Percentiles rank a stretch among this genome's conserved stretches.
Conservation (phyloP, 1,140 invertebrate species). For the Drosophila mojavensis region DNA sequence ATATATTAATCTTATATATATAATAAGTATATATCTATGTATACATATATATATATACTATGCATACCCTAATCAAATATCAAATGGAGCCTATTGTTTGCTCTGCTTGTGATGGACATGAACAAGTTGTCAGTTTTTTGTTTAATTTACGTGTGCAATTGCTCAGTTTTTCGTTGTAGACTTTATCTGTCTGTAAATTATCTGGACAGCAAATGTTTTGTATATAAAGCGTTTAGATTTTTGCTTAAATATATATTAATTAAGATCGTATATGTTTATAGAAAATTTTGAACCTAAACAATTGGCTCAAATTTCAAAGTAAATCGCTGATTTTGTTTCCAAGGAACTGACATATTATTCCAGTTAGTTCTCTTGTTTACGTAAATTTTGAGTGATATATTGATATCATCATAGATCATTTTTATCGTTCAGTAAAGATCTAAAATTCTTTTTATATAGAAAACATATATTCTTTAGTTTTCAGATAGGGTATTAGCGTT, state of each 20-base stretch:
- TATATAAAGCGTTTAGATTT: no score
- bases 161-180: conserved; percentile 3
- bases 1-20: conserved; percentile 3
- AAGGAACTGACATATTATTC: no score
- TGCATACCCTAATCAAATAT: conserved; percentile 23
- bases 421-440: no score
- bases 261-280: no score
- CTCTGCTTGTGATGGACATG: conserved; percentile 9
- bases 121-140: conserved; percentile 13
- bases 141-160: conserved; percentile 1
- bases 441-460: no score
- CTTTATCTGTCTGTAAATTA: conserved; percentile 23
- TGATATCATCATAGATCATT: no score
- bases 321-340: no score
- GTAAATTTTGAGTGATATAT: no score
- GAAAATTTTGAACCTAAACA: no score
- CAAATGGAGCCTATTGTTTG: conserved; percentile 12
- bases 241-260: no score
- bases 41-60: neutral
- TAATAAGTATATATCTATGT: conserved; percentile 1
- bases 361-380: no score
- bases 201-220: neutral
- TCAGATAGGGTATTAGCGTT: neutral
- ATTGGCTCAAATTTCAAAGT: no score
- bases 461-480: neutral